These are phyloP conservation scores for Tolypeutes matacus DNA, from an alignment of 2,797 vertebrate genomes.

Conservation along the genomic window DNA sequence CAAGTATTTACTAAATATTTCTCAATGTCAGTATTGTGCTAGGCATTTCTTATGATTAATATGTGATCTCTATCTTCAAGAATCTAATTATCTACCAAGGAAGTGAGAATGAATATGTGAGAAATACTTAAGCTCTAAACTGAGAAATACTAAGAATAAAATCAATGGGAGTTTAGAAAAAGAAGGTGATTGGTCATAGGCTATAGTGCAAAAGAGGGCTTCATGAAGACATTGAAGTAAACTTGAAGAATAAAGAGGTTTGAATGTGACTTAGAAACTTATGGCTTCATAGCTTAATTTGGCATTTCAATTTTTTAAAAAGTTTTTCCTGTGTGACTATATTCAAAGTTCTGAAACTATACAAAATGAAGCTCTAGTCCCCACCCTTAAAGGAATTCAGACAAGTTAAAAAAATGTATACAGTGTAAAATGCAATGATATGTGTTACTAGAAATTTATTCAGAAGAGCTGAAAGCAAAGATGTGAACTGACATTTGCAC, in stretches of 20 bases:
- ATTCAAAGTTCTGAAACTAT: neutral
- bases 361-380: neutral
- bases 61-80: conserved; percentile 11
- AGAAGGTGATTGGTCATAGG: conserved; percentile 10
- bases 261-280: neutral
- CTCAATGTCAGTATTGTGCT: conserved; percentile 43
- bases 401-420: neutral
- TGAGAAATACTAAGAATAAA: conserved; percentile 45
- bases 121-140: conserved; percentile 57
- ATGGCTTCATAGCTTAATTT: neutral
- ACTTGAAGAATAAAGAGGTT: conserved; percentile 47
- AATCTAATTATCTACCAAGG: conserved; percentile 60
- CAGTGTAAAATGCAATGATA: neutral
- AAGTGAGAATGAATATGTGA: conserved; percentile 66
- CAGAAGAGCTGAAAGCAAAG: too few relatives aligned
- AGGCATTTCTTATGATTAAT: conserved; percentile 48
- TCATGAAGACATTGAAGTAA: conserved; percentile 31
- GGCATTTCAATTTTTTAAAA: neutral
- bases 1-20: conserved; percentile 39
- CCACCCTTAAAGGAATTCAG: neutral
- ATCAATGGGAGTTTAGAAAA: conserved; percentile 23
- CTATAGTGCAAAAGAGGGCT: neutral
- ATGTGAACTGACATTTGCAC: too few relatives aligned
- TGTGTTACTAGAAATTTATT: neutral
- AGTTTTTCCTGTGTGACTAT: neutral